Base-by-base conservation (phyloP, 30 jellyfish, hydroid and myxozoan genomes). In the Hydractinia echinata region DNA sequence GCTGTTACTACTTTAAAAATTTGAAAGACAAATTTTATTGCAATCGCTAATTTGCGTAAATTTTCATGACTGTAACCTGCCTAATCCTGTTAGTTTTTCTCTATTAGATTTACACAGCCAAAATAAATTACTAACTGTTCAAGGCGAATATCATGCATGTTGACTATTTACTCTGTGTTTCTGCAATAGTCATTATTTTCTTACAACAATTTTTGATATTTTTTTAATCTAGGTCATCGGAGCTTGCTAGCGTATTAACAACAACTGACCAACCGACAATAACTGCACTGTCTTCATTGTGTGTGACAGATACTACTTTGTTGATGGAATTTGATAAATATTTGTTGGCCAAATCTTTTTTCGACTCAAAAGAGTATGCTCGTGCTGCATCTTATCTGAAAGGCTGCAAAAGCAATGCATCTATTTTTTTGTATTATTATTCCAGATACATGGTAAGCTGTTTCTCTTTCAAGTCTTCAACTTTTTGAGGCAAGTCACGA, bases 391-490 rank as follows among this genome's bases (percentile, higher is more conserved):
- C 71, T 84, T 81, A 66, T 39, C 67, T 84, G 10, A 73, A 76
- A 44, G 80, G 60, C 14, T 87, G 95, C 62, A 83, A 78, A 79
- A 92, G 98, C 70, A 64, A 82, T 54, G 82, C 66, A 80, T 92
- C 87, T 44, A 54, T 66, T 21, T 92, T 92, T 76, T 83, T 92
- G 11, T 83, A 92, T 61, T 70, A 76, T 30, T 92, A 92, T 60
- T 82, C 96, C 48, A 11, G 74, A 68, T 92, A 92, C 58, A 76
- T 86, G 96, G 98, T 92, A 82, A 52, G 94, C 56, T 48, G n/a
- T 52, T n/a, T n/a, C n/a, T n/a, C n/a, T n/a, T n/a, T n/a, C n/a
- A n/a, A n/a, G n/a, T n/a, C n/a, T n/a, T 71, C 30, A 48, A 48
- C 61, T 30, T 10, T 11, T 58, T 60, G 56, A 54, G 20, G 21